These are phyloP conservation scores for Columbina picui DNA, from an alignment of 2,113 vertebrate species.

Conservation along the genomic window DNA sequence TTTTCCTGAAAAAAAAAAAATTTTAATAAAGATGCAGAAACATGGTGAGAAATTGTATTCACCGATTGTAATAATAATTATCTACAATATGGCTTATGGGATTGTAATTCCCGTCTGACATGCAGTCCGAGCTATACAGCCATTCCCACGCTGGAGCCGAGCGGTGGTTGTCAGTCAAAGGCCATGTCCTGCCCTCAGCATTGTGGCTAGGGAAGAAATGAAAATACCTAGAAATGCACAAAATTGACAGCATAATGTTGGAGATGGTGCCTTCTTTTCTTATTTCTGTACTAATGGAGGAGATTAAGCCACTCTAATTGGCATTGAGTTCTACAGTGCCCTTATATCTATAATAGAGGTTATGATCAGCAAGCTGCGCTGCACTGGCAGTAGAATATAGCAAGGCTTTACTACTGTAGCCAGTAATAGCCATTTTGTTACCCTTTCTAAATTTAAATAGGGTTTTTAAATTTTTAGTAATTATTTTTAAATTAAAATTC, in stretches of 20 bases:
- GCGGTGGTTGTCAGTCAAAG: background rate
- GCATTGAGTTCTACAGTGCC: accelerated
- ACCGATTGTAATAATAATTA: background rate
- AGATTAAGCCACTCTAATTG: background rate
- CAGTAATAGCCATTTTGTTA: background rate
- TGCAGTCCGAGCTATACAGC: background rate
- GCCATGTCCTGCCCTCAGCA: background rate
- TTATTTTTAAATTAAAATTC: background rate
- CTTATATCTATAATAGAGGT: accelerated
- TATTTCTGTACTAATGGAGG: background rate
- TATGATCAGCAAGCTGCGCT: background rate
- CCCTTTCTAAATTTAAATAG: background rate
- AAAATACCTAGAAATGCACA: background rate
- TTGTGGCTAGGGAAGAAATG: background rate
- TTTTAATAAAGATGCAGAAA: background rate
- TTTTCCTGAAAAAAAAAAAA: background rate
- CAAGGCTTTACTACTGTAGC: background rate
- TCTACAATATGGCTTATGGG: background rate
- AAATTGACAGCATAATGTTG: background rate
- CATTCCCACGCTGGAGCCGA: background rate
- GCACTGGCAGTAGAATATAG: background rate
- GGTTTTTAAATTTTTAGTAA: too few relatives aligned
- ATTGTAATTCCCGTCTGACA: background rate
- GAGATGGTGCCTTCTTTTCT: background rate
- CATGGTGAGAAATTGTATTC: background rate